Percentiles rank a stretch among this genome's conserved stretches.
These are phyloP conservation scores for Phyllotreta cruciferae DNA, from an alignment of 2,888 invertebrate genomes.

Conservation along the genomic window DNA sequence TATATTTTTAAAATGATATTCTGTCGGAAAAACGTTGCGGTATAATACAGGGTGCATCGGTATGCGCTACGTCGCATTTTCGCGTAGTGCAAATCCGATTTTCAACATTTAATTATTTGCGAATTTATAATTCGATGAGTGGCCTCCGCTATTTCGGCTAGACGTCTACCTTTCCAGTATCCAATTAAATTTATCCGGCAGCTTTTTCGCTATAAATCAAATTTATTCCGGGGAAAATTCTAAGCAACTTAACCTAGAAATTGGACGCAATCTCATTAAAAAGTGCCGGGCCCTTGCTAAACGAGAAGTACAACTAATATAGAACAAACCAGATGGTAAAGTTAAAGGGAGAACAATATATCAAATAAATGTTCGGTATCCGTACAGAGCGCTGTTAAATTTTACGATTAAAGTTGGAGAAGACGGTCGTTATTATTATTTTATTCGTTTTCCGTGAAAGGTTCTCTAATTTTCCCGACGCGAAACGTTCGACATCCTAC, in stretches of 20 bases:
- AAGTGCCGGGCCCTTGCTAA: conserved; percentile 7
- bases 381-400: conserved; percentile 51
- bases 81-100: too few species aligned
- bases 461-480: conserved; percentile 25
- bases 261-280: conserved; percentile 22
- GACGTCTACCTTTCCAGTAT: neutral
- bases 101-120: too few species aligned
- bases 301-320: conserved; percentile 39
- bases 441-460: conserved; percentile 34
- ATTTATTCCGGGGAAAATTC: conserved; percentile 11
- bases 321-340: conserved; percentile 47
- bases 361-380: conserved; percentile 48
- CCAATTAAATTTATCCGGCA: conserved; percentile 13
- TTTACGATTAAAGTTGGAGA: conserved; percentile 53
- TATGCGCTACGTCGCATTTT: too few species aligned
- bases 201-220: conserved; percentile 8
- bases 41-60: too few species aligned
- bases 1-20: too few species aligned
- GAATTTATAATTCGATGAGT: too few species aligned
- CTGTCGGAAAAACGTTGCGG: too few species aligned
- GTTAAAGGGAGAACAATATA: conserved; percentile 42
- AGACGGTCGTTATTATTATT: conserved; percentile 48
- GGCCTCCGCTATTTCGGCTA: too few species aligned
- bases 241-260: conserved; percentile 17
- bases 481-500: conserved; percentile 21